Base-by-base conservation (phyloP, 2,797 vertebrate genomes). In the Nothura maculosa region DNA sequence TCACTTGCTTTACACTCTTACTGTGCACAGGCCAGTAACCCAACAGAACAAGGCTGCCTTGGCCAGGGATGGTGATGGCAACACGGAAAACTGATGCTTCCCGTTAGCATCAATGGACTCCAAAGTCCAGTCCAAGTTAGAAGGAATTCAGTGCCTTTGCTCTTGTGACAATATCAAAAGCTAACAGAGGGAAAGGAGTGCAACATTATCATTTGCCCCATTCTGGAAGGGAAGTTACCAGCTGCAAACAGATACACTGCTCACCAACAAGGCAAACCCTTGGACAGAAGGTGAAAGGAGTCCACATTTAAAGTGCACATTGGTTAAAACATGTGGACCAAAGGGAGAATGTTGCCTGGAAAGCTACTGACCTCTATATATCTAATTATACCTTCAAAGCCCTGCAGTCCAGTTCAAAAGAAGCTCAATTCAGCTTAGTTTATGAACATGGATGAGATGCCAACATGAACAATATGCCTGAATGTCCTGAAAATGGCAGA, bases 201-300 rank as follows among this genome's bases (percentile, higher is more conserved):
- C 17, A 69, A 32, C 32, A 43, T 57, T 86, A 95, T 90, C 38
- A 18, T 6, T 52, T 20, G 34, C 18, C 52, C 42, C 77, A 36
- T 22, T 74, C 81, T 79, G 67, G 70, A 64, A 79, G 67, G n/a
- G 13, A 45, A 48, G 55, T 81, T 96, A 94, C 90, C 92, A 74
- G 70, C 86, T 84, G n/a, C 15, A 38, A 73, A 24, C 94, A 95
- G 58, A 66, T 4, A 42, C 3, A 4, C n/a, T 52, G 47, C 54
- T 54, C 9, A 48, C 17, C 66, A 21, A 74, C 12, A n/a, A 32
- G 54, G 57, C 52, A 75, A 72, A 79, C 36, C 20, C 42, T 30
- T 10, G 28, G 42, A 42, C 12, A 72, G 62, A 50, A 84, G 15
- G 69, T 36, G 81, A 75, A 79, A 73, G 9, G 16, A 84, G 32